These are phyloP conservation scores for Dinomys branickii DNA, from an alignment of 2,113 vertebrate genomes.

Conservation along the genomic window DNA sequence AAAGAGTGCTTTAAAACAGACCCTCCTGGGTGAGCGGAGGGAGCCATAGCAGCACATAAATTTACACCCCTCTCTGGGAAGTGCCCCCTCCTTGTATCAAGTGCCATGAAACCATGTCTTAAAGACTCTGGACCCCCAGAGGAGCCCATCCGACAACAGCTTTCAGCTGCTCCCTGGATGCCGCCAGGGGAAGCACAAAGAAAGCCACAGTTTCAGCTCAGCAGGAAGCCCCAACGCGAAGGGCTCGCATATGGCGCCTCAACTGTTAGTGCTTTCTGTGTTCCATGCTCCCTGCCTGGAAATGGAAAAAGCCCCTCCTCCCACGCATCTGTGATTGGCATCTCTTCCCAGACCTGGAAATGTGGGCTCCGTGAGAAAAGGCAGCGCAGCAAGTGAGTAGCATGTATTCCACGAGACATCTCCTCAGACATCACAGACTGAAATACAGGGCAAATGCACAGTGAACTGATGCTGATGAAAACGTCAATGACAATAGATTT, in stretches of 20 bases:
- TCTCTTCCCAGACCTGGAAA: background rate
- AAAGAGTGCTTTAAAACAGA: background rate
- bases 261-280: constrained; percentile 23
- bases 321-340: background rate
- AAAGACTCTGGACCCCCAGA: background rate
- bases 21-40: background rate
- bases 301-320: background rate
- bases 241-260: constrained; percentile 37
- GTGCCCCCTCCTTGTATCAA: background rate
- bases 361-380: background rate
- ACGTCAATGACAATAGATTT: background rate
- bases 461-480: background rate
- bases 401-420: background rate
- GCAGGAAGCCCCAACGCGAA: background rate
- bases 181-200: background rate
- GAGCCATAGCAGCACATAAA: background rate
- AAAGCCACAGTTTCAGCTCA: constrained; percentile 19
- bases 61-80: background rate
- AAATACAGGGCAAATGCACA: background rate
- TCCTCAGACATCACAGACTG: background rate
- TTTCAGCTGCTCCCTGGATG: background rate
- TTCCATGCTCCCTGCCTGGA: background rate
- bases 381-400: background rate
- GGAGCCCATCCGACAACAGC: background rate
- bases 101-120: background rate